Conservation (phyloP, 2,113 vertebrate species). For the Phalacrocorax pelagicus region DNA sequence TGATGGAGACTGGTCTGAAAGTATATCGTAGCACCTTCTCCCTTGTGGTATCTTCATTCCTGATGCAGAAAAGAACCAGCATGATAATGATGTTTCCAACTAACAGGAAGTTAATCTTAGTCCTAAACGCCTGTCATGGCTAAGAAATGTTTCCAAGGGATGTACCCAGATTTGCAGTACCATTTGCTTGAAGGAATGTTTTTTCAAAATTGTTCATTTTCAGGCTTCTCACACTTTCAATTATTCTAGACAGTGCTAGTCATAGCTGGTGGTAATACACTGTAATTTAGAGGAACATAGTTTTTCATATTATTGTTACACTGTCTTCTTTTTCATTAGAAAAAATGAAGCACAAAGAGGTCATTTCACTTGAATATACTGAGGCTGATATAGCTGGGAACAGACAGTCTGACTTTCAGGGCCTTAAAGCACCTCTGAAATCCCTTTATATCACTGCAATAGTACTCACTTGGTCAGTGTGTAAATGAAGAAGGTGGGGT, state of each 20-base stretch:
- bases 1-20: not conserved
- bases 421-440: not conserved
- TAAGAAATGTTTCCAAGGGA: not conserved
- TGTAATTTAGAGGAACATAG: not conserved
- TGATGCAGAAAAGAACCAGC: not conserved
- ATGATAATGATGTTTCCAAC: not conserved
- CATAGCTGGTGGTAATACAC: not conserved
- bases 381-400: not conserved
- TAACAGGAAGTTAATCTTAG: slow-evolving; percentile 36
- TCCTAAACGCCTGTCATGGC: not conserved
- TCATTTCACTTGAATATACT: not conserved
- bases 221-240: not conserved
- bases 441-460: not conserved
- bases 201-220: slow-evolving; percentile 6
- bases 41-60: not conserved
- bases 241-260: not conserved
- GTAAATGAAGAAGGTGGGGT: not conserved
- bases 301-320: not conserved
- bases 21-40: not conserved
- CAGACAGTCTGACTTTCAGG: not conserved
- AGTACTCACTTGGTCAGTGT: not conserved
- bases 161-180: not conserved
- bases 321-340: not conserved
- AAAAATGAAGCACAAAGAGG: not conserved
- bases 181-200: not conserved